These are phyloP conservation scores for Hemichromis elongatus DNA, from an alignment of 2,113 vertebrate species.

Conservation along the genomic window DNA sequence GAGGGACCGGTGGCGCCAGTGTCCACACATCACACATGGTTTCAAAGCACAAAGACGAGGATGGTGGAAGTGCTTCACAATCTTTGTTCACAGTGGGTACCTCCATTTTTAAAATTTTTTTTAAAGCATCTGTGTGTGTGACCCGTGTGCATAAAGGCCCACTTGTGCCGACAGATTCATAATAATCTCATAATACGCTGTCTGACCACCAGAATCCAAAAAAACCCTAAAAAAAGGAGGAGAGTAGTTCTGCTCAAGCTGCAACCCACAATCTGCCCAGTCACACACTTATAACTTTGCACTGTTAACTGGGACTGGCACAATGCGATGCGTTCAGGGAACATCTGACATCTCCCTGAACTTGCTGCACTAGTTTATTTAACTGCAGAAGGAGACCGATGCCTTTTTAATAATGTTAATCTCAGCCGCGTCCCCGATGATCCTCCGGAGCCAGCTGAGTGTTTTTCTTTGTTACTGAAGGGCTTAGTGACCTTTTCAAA, in stretches of 20 bases:
- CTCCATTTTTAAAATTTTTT: background rate
- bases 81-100: background rate
- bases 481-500: background rate
- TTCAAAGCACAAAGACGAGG: no score
- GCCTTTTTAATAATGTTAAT: background rate
- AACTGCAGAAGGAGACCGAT: background rate
- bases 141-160: background rate
- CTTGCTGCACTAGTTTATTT: background rate
- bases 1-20: no score
- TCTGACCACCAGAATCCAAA: background rate
- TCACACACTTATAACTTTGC: no score
- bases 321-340: background rate
- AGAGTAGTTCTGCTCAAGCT: background rate
- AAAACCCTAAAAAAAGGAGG: background rate
- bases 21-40: no score
- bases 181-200: background rate
- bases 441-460: background rate
- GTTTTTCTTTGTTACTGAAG: background rate
- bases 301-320: no score
- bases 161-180: background rate
- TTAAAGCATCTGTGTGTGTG: no score
- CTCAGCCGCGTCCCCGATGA: background rate
- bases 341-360: background rate
- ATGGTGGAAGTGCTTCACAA: background rate
- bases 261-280: fast-evolving